Evolutionary conservation across 1,140 invertebrate genomes (phyloP).

Genomic region (Eumaeus atala): DNA sequence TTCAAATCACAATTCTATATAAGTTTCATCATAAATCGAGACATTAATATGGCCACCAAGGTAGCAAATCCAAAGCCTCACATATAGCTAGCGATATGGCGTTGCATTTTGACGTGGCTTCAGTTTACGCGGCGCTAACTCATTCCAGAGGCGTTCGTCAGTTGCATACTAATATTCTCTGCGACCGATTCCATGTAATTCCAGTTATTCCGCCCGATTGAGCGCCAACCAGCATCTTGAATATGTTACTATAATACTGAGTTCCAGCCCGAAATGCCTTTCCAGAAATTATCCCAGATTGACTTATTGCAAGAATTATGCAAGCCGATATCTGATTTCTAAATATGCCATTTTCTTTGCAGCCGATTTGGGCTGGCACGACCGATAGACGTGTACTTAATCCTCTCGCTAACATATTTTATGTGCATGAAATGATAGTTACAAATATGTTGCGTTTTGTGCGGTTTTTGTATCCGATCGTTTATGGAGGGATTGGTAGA

Average conservation of each 20-base stretch:
- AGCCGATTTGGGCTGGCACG: no score
- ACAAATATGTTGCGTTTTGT: no score
- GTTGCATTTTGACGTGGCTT: slow-evolving; percentile 55
- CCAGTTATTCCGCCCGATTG: slow-evolving; percentile 55
- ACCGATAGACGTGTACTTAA: no score
- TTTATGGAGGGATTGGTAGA: no score
- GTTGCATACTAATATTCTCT: slow-evolving; percentile 65
- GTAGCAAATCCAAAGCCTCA: slow-evolving; percentile 4
- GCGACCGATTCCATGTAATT: slow-evolving; percentile 63
- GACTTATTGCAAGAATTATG: not conserved
- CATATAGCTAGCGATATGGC: slow-evolving; percentile 41
- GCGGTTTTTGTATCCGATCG: no score
- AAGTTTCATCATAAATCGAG: no score
- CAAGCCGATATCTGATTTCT: no score
- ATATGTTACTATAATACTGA: slow-evolving; percentile 55
- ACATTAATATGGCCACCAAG: no score
- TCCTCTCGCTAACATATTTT: no score
- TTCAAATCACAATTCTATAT: no score
- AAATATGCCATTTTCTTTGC: no score
- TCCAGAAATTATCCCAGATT: slow-evolving; percentile 23
- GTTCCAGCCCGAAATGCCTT: slow-evolving; percentile 35
- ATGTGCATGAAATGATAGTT: no score
- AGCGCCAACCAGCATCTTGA: slow-evolving; percentile 59
- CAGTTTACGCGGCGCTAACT: slow-evolving; percentile 52
- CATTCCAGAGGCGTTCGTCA: slow-evolving; percentile 60